Evolutionary conservation across 2,888 invertebrate species (phyloP).

Genomic region (Cataglyphis rosenhaueri): DNA sequence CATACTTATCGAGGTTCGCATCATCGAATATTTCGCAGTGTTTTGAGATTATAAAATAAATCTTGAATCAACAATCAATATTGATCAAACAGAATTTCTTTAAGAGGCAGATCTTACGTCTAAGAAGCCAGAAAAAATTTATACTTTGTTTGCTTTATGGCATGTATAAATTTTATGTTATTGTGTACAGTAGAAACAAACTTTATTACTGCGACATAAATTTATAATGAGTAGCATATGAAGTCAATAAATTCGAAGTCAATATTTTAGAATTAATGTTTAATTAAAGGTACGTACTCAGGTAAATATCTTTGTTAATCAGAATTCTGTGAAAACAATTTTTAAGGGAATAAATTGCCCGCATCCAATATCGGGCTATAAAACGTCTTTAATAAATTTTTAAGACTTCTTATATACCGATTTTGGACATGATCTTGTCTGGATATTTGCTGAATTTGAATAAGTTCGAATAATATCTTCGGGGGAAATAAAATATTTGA

Average conservation of each 20-base stretch:
- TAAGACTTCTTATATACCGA: too few relatives aligned
- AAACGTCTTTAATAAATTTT: too few relatives aligned
- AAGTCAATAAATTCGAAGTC: neutral
- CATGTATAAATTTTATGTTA: slow-evolving; percentile 19
- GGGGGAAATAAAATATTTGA: neutral
- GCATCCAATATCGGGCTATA: too few relatives aligned
- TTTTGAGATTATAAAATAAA: neutral
- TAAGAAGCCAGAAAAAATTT: slow-evolving; percentile 27
- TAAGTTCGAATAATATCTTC: too few relatives aligned
- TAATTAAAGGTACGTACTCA: too few relatives aligned
- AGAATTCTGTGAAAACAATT: neutral
- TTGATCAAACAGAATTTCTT: slow-evolving; percentile 42
- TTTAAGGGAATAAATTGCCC: too few relatives aligned
- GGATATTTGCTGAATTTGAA: too few relatives aligned
- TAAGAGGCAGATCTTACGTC: slow-evolving; percentile 23
- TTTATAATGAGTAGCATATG: slow-evolving; percentile 19
- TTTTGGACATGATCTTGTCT: too few relatives aligned
- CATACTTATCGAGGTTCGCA: neutral
- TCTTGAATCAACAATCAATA: neutral
- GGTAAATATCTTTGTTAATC: neutral
- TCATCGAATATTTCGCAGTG: neutral
- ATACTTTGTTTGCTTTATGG: slow-evolving; percentile 27
- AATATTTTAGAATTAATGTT: neutral
- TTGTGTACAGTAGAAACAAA: slow-evolving; percentile 15
- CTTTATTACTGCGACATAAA: slow-evolving; percentile 47